Evolutionary conservation across 1,140 invertebrate genomes (phyloP).

Genomic region (Schlechtendalia chinensis): DNA sequence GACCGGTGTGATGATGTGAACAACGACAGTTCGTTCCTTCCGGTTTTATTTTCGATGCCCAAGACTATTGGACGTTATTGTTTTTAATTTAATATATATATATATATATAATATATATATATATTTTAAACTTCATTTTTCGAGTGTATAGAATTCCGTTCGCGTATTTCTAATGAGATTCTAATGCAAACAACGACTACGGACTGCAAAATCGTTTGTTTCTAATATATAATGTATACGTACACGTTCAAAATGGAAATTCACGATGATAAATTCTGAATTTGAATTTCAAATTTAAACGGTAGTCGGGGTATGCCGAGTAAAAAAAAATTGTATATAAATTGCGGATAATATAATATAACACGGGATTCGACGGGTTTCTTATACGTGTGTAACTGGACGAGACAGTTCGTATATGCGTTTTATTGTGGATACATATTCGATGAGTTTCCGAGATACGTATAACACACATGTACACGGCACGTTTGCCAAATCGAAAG

Average conservation of each 20-base stretch:
- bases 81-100: too few species aligned
- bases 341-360: conserved; percentile 18
- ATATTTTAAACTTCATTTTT: not conserved
- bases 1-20: too few species aligned
- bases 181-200: not conserved
- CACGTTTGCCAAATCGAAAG: conserved; percentile 35
- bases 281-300: conserved; percentile 35
- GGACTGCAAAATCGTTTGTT: not conserved
- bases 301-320: not conserved
- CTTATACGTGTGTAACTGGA: conserved; percentile 5
- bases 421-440: conserved; percentile 39
- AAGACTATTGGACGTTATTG: too few species aligned
- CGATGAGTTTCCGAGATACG: conserved; percentile 25
- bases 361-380: conserved; percentile 1
- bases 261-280: not conserved
- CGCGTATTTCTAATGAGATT: not conserved
- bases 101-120: too few species aligned
- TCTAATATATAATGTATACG: not conserved
- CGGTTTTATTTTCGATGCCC: too few species aligned
- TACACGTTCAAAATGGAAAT: conserved; percentile 30
- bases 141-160: not conserved
- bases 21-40: not conserved
- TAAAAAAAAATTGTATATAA: conserved; percentile 36
- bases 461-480: conserved; percentile 7
- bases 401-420: conserved; percentile 9